These are phyloP conservation scores for Xiphophorus couchianus DNA, from an alignment of 2,113 vertebrate species.

Conservation along the genomic window DNA sequence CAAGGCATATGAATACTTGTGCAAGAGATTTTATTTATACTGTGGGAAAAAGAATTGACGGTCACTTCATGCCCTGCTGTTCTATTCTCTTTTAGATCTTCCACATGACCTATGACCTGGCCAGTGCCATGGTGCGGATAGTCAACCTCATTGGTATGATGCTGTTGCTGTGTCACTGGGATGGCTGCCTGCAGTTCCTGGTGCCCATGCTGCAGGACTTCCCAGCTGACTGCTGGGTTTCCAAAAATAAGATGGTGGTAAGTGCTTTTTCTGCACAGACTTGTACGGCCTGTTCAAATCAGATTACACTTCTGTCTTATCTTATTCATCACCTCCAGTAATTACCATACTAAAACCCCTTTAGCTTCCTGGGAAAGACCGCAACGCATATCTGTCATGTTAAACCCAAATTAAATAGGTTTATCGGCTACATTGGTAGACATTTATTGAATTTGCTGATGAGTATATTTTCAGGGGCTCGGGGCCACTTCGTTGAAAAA, in stretches of 20 bases:
- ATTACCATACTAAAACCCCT: conserved; percentile 67
- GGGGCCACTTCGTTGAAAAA: conserved; percentile 9
- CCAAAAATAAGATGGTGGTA: conserved; percentile 99
- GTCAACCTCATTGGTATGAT: conserved; percentile 98
- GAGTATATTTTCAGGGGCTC: conserved; percentile 28
- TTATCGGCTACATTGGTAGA: conserved; percentile 41
- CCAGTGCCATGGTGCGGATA: conserved; percentile 94
- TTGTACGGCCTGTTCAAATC: conserved; percentile 41
- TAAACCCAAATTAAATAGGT: conserved; percentile 51
- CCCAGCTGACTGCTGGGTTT: conserved; percentile 95
- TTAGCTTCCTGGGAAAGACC: conserved; percentile 54
- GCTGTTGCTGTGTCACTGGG: conserved; percentile 98
- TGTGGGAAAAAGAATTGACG: conserved; percentile 14
- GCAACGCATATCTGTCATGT: conserved; percentile 42
- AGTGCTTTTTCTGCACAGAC: conserved; percentile 66
- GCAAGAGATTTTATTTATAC: too few species aligned
- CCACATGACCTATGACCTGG: conserved; percentile 99
- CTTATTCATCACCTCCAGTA: conserved; percentile 60
- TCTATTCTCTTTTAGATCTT: conserved; percentile 85
- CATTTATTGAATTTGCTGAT: conserved; percentile 50
- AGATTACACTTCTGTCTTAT: conserved; percentile 64
- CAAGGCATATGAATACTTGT: background rate
- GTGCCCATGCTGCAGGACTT: conserved; percentile 99
- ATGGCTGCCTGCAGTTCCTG: conserved; percentile 97
- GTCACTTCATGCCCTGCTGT: conserved; percentile 20